These are phyloP conservation scores for Calypte anna DNA, from an alignment of 2,113 vertebrate species.

Conservation along the genomic window DNA sequence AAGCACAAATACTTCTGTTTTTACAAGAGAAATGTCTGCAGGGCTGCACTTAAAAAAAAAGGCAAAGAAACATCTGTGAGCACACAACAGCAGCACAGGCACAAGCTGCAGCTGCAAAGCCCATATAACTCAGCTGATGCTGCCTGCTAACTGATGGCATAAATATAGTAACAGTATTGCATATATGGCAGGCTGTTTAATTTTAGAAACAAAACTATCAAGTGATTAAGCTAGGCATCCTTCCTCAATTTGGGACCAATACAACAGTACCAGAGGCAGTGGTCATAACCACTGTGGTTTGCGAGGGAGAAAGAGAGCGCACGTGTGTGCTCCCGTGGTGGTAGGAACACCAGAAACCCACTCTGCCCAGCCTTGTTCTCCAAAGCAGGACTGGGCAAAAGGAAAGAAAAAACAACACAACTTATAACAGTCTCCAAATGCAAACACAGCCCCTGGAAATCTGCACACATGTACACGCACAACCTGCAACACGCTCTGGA, in stretches of 20 bases:
- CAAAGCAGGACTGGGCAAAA: background rate
- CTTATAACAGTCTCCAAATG: background rate
- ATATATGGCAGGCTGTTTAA: slow-evolving; percentile 71
- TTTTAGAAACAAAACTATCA: slow-evolving; percentile 72
- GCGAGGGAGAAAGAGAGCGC: background rate
- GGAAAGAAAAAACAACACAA: background rate
- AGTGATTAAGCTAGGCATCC: slow-evolving; percentile 66
- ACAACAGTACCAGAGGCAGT: slow-evolving; percentile 58
- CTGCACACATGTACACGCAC: accelerated
- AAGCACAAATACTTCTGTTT: background rate
- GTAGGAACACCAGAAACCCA: background rate
- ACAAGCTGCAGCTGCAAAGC: slow-evolving; percentile 2
- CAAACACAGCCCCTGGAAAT: background rate
- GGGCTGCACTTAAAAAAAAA: background rate
- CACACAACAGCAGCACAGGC: background rate
- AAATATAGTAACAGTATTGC: slow-evolving; percentile 51
- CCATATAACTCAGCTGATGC: background rate
- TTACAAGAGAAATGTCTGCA: background rate
- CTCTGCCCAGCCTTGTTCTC: background rate
- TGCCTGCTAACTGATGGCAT: slow-evolving; percentile 45
- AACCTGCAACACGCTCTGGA: background rate
- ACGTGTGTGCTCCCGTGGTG: accelerated
- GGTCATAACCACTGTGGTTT: slow-evolving; percentile 61
- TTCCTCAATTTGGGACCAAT: slow-evolving; percentile 68
- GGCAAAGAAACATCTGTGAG: slow-evolving; percentile 6